These are phyloP conservation scores for Pseudolaguvia tuberculata DNA, from an alignment of 2,113 vertebrate species.

Conservation along the genomic window DNA sequence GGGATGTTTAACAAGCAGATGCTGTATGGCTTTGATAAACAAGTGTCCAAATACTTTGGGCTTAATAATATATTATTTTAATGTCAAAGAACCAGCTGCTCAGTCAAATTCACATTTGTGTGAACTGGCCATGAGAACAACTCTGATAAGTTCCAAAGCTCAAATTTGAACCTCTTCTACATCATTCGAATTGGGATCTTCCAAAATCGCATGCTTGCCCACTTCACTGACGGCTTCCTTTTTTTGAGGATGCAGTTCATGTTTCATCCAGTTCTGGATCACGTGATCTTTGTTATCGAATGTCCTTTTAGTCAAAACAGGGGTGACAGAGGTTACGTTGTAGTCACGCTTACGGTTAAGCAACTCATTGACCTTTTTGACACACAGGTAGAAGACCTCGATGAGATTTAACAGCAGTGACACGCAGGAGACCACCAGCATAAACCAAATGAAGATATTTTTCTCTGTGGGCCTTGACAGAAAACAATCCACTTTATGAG, in stretches of 20 bases:
- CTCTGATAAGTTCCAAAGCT: slow-evolving; percentile 41
- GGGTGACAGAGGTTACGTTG: slow-evolving; percentile 66
- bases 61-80: not conserved
- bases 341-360: slow-evolving; percentile 69
- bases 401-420: slow-evolving; percentile 84
- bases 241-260: slow-evolving; percentile 64
- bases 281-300: slow-evolving; percentile 59
- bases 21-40: not conserved
- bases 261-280: slow-evolving; percentile 73
- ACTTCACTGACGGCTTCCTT: slow-evolving; percentile 54
- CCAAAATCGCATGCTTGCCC: slow-evolving; percentile 41
- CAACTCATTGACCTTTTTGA: slow-evolving; percentile 80
- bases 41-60: not conserved
- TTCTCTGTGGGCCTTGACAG: slow-evolving; percentile 95
- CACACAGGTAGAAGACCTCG: slow-evolving; percentile 86
- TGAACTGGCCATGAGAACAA: slow-evolving; percentile 23
- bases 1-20: not conserved
- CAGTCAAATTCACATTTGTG: slow-evolving; percentile 7
- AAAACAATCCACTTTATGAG: slow-evolving; percentile 93
- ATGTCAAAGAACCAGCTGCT: not conserved
- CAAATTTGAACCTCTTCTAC: slow-evolving; percentile 67
- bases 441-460: slow-evolving; percentile 93
- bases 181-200: slow-evolving; percentile 50
- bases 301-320: slow-evolving; percentile 47
- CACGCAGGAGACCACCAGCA: slow-evolving; percentile 85